phyloP scores from a whole-genome alignment of 2,113 vertebrate species.

The Tympanuchus pallidicinctus region DNA sequence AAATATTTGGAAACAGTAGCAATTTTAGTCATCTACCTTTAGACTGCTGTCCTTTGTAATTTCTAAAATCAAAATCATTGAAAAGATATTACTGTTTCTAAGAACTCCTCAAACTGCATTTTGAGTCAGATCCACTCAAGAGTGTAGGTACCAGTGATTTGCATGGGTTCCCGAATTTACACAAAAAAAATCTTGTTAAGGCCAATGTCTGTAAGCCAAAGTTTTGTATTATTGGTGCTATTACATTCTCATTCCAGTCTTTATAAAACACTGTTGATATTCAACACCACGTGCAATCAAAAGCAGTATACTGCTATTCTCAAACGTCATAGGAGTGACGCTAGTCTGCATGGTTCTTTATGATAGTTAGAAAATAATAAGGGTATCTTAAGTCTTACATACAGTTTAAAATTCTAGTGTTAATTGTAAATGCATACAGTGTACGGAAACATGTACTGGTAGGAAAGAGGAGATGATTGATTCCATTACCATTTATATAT shows the following conservation, averaged over 20 bases:
- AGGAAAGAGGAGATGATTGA: background rate
- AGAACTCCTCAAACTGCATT: background rate
- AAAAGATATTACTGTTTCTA: background rate
- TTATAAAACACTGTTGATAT: background rate
- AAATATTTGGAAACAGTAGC: background rate
- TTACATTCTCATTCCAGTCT: background rate
- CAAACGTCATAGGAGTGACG: background rate
- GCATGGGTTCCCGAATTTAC: background rate
- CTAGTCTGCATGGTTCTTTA: background rate
- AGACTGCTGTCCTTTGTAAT: background rate
- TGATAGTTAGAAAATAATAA: background rate
- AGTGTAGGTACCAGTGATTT: background rate
- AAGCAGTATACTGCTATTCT: background rate
- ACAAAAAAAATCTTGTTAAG: background rate
- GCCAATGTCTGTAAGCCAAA: background rate
- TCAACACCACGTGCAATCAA: background rate
- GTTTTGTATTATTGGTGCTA: background rate
- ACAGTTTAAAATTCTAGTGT: background rate
- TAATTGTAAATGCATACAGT: background rate
- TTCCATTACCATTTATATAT: background rate
- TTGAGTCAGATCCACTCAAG: background rate
- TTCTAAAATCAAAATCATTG: background rate
- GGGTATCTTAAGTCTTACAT: background rate
- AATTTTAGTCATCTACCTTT: background rate
- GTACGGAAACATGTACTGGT: background rate